Base-by-base conservation (phyloP, 2,888 invertebrate genomes). In the Drosophila borborema region DNA sequence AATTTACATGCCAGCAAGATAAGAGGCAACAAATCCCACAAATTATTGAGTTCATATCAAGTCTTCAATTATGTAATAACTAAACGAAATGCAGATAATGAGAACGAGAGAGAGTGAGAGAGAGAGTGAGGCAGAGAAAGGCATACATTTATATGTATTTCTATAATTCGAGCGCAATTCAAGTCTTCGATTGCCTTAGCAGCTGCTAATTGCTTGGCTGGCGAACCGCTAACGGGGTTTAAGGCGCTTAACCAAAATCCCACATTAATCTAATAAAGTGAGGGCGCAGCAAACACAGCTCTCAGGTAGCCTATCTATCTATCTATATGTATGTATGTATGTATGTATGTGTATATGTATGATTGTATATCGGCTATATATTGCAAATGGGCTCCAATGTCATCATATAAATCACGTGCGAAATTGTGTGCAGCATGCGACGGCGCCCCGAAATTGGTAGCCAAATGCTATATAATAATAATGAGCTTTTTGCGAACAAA, bases 401-500 rank as follows among this genome's bases (percentile, higher is more conserved):
- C 85, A 81, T 72, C 85, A 67, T 84, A 84, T 84, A 84, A 84
- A 84, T 84, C 87, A 84, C 69, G 71, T 69, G 71, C 56, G 64
- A 82, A 80, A 53, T 72, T 64, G 80, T 62, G 51, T 54, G 54
- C 54, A 14, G 38, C 62, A 45, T 41, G 41, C 45, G 40, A 46
- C 20, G 76, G 82, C 14, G 28, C 20, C 23, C 54, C 54, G 20
- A 68, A 59, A 55, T 20, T 34, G 38, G 54, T 1, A 23, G 54
- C 28, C 38, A 36, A 51, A 28, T 28, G 46, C 51, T 38, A 68
- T 75, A 85, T 72, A 78, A 86, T 78, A 81, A 84, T 84, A 84
- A 84, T 89, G 87, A 89, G 86, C 86, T 70, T 76, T 71, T 70
- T 49, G 31, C 49, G 31, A 49, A 45, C 66, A 38, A 38, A 51